Evolutionary conservation across 2,113 vertebrate genomes (phyloP).

Genomic region (Balaeniceps rex): DNA sequence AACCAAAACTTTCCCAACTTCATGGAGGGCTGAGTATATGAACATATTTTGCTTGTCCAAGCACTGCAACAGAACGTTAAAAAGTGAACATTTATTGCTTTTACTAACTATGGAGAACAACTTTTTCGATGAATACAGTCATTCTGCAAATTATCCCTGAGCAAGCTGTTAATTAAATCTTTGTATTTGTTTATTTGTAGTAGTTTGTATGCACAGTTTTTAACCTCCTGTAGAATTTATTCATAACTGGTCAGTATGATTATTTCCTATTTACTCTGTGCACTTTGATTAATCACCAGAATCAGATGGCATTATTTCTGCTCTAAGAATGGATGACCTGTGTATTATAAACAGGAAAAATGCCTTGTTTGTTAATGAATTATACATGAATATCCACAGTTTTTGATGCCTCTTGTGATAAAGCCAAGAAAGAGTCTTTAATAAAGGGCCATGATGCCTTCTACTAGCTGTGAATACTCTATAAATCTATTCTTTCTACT

Average conservation of each 20-base stretch:
- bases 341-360: not conserved
- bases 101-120: not conserved
- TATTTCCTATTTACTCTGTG: not conserved
- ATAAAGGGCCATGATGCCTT: not conserved
- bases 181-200: not conserved
- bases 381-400: not conserved
- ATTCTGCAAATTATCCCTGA: not conserved
- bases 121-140: not conserved
- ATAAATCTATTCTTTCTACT: not conserved
- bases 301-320: slow-evolving; percentile 4
- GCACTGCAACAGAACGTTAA: not conserved
- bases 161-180: not conserved
- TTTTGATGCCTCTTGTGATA: not conserved
- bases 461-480: not conserved
- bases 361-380: slow-evolving; percentile 7
- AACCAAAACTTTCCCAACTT: not conserved
- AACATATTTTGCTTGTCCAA: not conserved
- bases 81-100: not conserved
- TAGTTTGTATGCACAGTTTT: not conserved
- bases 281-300: slow-evolving; percentile 16
- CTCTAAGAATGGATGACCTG: not conserved
- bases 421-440: not conserved
- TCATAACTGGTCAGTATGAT: slow-evolving; percentile 15
- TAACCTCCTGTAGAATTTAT: not conserved
- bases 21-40: not conserved